Evolutionary conservation across 2,113 vertebrate genomes (phyloP), one percentile per base, ranked within the genome.

Genomic region (Periophthalmodon schlosseri): DNA sequence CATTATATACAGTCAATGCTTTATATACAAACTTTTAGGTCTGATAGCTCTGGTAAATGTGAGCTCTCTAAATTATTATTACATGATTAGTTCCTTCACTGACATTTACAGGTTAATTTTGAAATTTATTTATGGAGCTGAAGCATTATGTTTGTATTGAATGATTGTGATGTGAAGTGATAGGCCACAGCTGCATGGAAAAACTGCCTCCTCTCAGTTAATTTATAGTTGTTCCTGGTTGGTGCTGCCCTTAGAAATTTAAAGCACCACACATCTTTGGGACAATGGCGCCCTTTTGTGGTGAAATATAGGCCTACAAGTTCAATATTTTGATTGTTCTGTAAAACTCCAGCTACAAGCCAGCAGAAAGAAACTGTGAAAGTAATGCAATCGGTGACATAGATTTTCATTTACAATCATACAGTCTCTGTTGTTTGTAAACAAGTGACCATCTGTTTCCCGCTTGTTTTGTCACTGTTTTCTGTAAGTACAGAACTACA

Each of bases 1-100:
- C 39, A 44, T 44, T 44, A 44, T 44, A 44, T 44, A 8, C 39
- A 44, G 39, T 44, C 7, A 44, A 44, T 44, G 39, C 1, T 44
- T 2, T n/a, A 56, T 21, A 11, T 64, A 81, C 72, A 76, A 86
- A 72, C 11, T 36, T 71, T 60, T 24, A 78, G 54, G 49, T 70
- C 61, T 34, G 21, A 16, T 64, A 49, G 39, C 13, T 68, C 20
- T 4, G 36, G 36, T 39, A 44, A 3, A 69, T 72, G 50, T 47
- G 5, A 18, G 20, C 21, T 72, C 16, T 23, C 23, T 21, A 66
- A 0, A 72, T 69, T 1, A n/a, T 14, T 57, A 68, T 33, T 58
- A 11, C 47, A 63, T 34, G 60, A 33, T 33, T 18, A 11, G 44
- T 66, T 66, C 12, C 12, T 34, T 18, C 5, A 34, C 60, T n/a